Conservation (phyloP, 2,797 vertebrate species). For the Neosalanx taihuensis region DNA sequence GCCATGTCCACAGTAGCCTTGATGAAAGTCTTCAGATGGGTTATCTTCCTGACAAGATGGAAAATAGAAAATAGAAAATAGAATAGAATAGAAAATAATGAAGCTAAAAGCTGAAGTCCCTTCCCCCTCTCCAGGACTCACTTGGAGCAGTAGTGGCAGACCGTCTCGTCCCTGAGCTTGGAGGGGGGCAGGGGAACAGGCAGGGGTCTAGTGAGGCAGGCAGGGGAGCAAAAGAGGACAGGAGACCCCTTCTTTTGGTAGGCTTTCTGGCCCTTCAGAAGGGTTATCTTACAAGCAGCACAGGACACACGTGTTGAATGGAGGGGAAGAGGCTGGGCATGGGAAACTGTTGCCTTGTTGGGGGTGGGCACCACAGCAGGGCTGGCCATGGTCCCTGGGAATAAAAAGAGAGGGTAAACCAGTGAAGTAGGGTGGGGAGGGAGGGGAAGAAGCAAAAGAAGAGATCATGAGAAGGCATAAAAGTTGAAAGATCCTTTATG, state of each 20-base stretch:
- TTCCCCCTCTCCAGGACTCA: conserved; percentile 55
- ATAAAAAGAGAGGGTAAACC: background rate
- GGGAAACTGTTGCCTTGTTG: conserved; percentile 28
- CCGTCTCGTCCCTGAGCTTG: conserved; percentile 67
- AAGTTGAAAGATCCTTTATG: background rate
- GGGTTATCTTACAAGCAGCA: conserved; percentile 87
- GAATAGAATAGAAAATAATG: no score
- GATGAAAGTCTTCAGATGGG: conserved; percentile 88
- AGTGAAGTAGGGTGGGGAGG: background rate
- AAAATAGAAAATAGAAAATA: no score
- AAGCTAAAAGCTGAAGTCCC: background rate
- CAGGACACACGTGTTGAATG: conserved; percentile 82
- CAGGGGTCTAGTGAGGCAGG: conserved; percentile 79
- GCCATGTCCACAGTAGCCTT: conserved; percentile 84
- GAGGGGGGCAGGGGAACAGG: background rate
- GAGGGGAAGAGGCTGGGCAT: conserved; percentile 59
- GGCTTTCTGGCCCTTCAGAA: conserved; percentile 94
- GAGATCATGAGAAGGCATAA: background rate
- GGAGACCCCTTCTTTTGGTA: conserved; percentile 95
- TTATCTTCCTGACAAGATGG: conserved; percentile 77
- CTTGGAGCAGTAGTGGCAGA: conserved; percentile 90
- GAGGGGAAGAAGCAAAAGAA: background rate
- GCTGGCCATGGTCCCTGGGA: conserved; percentile 8
- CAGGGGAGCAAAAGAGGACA: conserved; percentile 93
- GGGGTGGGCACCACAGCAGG: background rate